Evolutionary conservation across 2,797 vertebrate species (phyloP).

Genomic region (Ceryle rudis): DNA sequence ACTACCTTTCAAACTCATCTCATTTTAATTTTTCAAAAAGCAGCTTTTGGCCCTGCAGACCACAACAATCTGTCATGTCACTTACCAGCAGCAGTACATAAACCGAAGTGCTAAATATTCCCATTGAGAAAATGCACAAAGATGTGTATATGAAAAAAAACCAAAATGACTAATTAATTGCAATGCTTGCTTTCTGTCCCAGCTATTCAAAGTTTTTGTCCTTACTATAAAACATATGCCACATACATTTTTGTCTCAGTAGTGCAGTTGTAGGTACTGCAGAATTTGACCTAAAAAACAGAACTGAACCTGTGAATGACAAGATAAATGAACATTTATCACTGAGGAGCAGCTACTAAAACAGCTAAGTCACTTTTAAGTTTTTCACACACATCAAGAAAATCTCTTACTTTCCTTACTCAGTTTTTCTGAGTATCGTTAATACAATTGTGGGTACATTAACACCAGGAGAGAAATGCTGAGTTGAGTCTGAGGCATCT

Average conservation of each 20-base stretch:
- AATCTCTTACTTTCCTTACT: background rate
- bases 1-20: background rate
- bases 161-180: background rate
- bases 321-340: background rate
- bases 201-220: conserved; percentile 9
- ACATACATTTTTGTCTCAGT: background rate
- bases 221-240: background rate
- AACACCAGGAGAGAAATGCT: background rate
- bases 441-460: rapidly evolving
- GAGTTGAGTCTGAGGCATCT: background rate
- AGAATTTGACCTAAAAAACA: background rate
- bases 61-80: conserved; percentile 14
- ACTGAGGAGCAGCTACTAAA: background rate
- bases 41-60: conserved; percentile 24
- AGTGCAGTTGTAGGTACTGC: background rate
- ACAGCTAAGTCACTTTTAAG: background rate
- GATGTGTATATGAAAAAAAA: background rate
- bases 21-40: background rate
- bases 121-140: conserved; percentile 13
- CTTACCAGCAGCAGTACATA: conserved; percentile 30
- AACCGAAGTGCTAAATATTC: conserved; percentile 41
- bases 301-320: background rate
- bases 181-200: background rate
- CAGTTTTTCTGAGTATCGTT: background rate
- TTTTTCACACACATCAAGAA: background rate